Evolutionary conservation across 2,113 vertebrate genomes (phyloP), one percentile per base, ranked within the genome.

Genomic region (Sander lucioperca): DNA sequence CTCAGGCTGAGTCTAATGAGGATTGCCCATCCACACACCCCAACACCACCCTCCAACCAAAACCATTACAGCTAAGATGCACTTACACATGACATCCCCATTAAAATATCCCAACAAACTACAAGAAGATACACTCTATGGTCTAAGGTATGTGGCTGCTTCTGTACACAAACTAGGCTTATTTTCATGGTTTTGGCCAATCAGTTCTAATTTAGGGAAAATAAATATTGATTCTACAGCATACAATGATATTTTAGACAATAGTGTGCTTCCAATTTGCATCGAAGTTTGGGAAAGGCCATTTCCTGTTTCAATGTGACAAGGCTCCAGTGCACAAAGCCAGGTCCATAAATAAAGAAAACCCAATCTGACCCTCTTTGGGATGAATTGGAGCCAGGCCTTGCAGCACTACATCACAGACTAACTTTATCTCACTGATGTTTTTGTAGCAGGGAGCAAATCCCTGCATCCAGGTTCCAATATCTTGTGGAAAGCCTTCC

Each of bases 1-100:
- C 21, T 66, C 59, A 63, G 82, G 76, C 82, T 56, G 71, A 70
- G 64, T 74, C 68, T 87, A 65, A 69, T 11, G 23, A 83, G 65
- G 64, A 43, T 56, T 59, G 19, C 48, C 64, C 51, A 21, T 77
- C 74, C 66, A 45, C 54, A 36, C 19, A 27, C 57, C 21, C 30
- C 53, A 75, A 18, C 74, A 65, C 43, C 74, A 27, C 14, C 71
- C 36, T 76, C 61, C 2, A 50, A 30, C 65, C 48, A 69, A 27
- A 74, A 3, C 54, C 18, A 0, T 79, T 83, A 75, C 74, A 86
- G 61, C 75, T 71, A 65, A 82, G 73, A 68, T 68, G 61, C 48
- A 74, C 15, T 43, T 61, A 56, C 21, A 68, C 45, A 53, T 62
- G n/a, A 19, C 62, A 45, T 64, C 64, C 21, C 63, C 0, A 10